Conservation (phyloP, 23 tunicate species). For the Ascidia mentula region DNA sequence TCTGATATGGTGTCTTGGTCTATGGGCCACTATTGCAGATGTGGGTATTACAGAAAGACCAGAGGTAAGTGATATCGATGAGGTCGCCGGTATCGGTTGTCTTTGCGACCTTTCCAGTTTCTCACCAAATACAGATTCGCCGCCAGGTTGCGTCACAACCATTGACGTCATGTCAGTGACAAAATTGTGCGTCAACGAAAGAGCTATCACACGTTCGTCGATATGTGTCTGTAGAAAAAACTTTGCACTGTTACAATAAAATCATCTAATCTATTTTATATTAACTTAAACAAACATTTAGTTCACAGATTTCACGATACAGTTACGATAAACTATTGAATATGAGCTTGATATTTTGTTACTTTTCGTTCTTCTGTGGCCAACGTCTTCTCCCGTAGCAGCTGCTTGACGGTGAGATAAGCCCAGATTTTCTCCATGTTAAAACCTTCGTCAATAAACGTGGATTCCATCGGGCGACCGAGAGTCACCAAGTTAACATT, state of each 20-base stretch:
- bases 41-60: too few species aligned
- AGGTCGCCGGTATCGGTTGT: too few species aligned
- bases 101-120: too few species aligned
- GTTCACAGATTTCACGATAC: too few species aligned
- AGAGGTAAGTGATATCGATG: too few species aligned
- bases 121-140: not conserved
- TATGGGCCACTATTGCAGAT: too few species aligned
- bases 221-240: constrained; percentile 3
- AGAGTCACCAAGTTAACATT: constrained; percentile 9
- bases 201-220: constrained; percentile 23
- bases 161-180: constrained; percentile 82
- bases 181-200: constrained; percentile 57
- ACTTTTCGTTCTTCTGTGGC: not conserved
- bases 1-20: too few species aligned
- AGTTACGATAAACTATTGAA: too few species aligned
- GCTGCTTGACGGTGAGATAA: constrained; percentile 31
- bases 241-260: too few species aligned
- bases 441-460: constrained; percentile 28
- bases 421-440: constrained; percentile 53
- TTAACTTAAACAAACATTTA: too few species aligned
- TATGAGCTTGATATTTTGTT: too few species aligned
- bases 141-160: constrained; percentile 65
- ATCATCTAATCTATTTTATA: too few species aligned
- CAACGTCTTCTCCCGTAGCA: constrained; percentile 7
- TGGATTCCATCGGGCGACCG: constrained; percentile 8